Evolutionary conservation across 1,140 invertebrate genomes (phyloP), one percentile per base, ranked within the genome.

Genomic region (Xylocopa sonorina): DNA sequence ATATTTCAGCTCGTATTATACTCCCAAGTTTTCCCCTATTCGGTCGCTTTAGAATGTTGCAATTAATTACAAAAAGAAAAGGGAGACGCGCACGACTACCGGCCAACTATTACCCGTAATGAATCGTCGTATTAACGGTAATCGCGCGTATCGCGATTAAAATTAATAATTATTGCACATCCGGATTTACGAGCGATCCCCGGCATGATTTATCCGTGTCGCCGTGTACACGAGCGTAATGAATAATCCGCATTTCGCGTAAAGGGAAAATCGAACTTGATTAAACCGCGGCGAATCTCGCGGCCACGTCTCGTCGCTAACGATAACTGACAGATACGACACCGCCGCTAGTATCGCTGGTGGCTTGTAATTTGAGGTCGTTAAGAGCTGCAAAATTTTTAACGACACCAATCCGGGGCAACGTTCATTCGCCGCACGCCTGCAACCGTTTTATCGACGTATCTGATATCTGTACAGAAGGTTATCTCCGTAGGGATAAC

Each of bases 321-420:
- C 10, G n/a, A 32, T 43, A 24, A 43, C 24, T 27, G 48, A 29
- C 51, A 24, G 14, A 10, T 29, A 3, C 21, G 5, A 67, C 27
- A 75, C 62, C 41, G 21, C 21, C 24, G 46, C 43, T 10, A 14
- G 18, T 10, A n/a, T 14, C 21, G 57, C 9, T n/a, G 41, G 38
- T 67, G 38, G 73, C 73, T 75, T 66, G 48, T 75, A 55, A 75
- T 75, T 75, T 66, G 1, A 55, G 62, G 50, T 66, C 60, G 73
- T 67, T 66, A 75, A 67, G 60, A 53, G 34, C 50, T 48, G 73
- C 27, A 62, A 77, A 77, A 58, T 69, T 77, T 77, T 69, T 69
- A 77, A 69, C 63, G 74, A 77, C 21, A 34, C n/a, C 18, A n/a
- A 18, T 10, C 27, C 18, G 16, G 10, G 27, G 27, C 16, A 27